phyloP scores from a whole-genome alignment of 2,797 vertebrate species.

The Gallirallus australis region DNA sequence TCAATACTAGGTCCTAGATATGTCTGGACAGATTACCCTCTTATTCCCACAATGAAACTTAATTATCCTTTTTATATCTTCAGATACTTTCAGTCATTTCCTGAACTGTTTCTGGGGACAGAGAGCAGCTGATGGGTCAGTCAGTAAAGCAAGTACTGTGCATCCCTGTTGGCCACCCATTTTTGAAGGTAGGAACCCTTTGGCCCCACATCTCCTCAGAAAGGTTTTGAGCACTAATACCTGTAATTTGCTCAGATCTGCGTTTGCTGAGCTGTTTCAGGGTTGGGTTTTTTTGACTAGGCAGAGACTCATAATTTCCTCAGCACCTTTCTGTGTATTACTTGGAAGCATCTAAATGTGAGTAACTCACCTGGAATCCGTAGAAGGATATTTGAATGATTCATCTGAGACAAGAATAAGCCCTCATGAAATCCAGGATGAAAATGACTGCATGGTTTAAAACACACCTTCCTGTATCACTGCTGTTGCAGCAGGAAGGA shows the following conservation, averaged over 20 bases:
- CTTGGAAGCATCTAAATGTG: conserved; percentile 49
- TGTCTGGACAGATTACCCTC: conserved; percentile 61
- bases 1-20: conserved; percentile 41
- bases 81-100: conserved; percentile 39
- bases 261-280: background rate
- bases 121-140: conserved; percentile 12
- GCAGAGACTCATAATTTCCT: background rate
- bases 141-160: background rate
- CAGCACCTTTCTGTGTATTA: conserved; percentile 22
- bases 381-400: conserved; percentile 27
- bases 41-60: conserved; percentile 58
- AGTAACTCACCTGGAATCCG: conserved; percentile 63
- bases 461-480: background rate
- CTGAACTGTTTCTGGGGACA: conserved; percentile 22
- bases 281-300: background rate
- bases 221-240: background rate
- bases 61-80: conserved; percentile 55
- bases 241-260: background rate
- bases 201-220: background rate
- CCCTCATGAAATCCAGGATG: conserved; percentile 4
- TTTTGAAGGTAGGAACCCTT: background rate
- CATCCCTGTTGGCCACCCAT: background rate
- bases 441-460: background rate
- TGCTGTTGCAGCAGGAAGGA: conserved; percentile 25
- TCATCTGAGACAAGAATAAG: conserved; percentile 46